These are phyloP conservation scores for Phylloscopus collybita DNA, from an alignment of 2,797 vertebrate species.

Conservation along the genomic window DNA sequence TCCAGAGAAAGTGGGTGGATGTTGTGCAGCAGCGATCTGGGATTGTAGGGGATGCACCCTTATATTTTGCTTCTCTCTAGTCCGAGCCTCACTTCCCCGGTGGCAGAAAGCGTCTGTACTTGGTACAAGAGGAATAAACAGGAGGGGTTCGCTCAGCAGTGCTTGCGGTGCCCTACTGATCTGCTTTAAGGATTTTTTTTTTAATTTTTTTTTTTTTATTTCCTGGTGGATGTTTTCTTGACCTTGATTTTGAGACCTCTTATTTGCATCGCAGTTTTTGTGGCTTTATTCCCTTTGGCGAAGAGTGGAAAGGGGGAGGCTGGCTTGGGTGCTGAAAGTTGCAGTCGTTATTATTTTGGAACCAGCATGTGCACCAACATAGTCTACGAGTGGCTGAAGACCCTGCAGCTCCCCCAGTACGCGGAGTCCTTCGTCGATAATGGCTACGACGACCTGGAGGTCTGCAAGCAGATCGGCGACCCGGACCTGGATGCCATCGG, in stretches of 20 bases:
- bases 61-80: not conserved
- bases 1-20: constrained; percentile 53
- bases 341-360: not conserved
- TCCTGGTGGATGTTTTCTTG: not conserved
- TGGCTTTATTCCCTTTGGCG: not conserved
- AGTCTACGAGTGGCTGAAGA: constrained; percentile 96
- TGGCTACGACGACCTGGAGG: constrained; percentile 97
- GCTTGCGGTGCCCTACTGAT: constrained; percentile 5
- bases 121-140: not conserved
- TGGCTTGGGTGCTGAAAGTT: constrained; percentile 74
- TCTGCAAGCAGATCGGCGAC: constrained; percentile 97
- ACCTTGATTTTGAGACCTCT: not conserved
- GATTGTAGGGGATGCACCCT: constrained; percentile 30
- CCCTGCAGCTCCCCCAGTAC: constrained; percentile 93
- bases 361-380: constrained; percentile 89
- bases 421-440: constrained; percentile 96
- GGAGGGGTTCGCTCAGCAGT: not conserved
- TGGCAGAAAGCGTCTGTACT: not conserved
- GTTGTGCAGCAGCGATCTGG: not conserved
- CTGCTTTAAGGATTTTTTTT: not conserved
- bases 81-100: not conserved
- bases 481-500: constrained; percentile 98
- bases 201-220: not conserved
- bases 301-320: not conserved
- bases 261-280: not conserved